Conservation (phyloP, 2,113 vertebrate species). For the Tetraodon nigroviridis region DNA sequence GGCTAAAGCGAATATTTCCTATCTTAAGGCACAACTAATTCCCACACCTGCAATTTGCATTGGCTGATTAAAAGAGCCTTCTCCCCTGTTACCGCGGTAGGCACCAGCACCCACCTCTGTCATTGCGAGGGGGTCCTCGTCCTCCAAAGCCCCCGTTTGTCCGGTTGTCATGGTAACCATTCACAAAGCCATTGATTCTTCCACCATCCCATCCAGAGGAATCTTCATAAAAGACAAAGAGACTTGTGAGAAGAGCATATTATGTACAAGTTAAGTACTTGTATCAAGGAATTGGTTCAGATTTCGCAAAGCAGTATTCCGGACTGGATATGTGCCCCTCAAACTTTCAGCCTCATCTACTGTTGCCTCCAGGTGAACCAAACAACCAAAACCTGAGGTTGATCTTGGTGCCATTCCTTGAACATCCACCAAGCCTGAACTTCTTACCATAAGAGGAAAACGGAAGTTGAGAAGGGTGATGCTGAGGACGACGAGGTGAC, state of each 20-base stretch:
- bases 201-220: conserved; percentile 71
- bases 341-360: not conserved
- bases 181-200: conserved; percentile 79
- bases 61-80: conserved; percentile 71
- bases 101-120: conserved; percentile 74
- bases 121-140: conserved; percentile 75
- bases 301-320: not conserved
- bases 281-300: conserved; percentile 7
- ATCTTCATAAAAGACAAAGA: conserved; percentile 58
- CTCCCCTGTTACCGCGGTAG: conserved; percentile 72
- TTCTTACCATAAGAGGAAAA: no score
- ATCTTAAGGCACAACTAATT: conserved; percentile 25
- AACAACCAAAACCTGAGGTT: no score
- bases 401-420: no score
- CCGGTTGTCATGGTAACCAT: conserved; percentile 79
- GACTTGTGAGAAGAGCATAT: not conserved
- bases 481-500: no score
- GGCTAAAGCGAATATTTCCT: conserved; percentile 5
- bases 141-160: conserved; percentile 75
- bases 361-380: no score
- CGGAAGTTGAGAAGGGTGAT: no score
- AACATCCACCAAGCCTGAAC: no score
- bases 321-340: not conserved
- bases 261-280: not conserved
- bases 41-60: conserved; percentile 71